Evolutionary conservation across 2,797 vertebrate species (phyloP).

Genomic region (Myripristis murdjan): DNA sequence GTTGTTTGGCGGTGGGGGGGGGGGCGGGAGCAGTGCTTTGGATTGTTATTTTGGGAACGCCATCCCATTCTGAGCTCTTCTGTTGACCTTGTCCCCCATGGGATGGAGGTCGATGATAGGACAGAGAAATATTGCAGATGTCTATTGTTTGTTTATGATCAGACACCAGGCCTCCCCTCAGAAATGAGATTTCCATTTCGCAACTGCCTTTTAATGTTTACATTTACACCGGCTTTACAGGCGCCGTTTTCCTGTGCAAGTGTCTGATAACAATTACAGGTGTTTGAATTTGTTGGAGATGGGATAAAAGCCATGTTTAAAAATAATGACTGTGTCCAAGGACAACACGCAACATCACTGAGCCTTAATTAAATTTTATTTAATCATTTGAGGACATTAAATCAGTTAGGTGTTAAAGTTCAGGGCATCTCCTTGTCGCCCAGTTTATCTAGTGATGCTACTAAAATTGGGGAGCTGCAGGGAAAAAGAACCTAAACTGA

Average conservation of each 20-base stretch:
- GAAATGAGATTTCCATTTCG: conserved; percentile 83
- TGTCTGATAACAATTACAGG: conserved; percentile 84
- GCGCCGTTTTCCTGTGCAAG: conserved; percentile 66
- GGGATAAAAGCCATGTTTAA: conserved; percentile 51
- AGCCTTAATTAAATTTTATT: conserved; percentile 26
- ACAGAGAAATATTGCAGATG: conserved; percentile 78
- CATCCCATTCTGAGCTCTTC: conserved; percentile 74
- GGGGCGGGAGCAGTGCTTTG: conserved; percentile 57
- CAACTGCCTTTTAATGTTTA: conserved; percentile 67
- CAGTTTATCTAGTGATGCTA: not conserved
- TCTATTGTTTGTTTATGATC: conserved; percentile 87
- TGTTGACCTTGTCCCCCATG: conserved; percentile 84
- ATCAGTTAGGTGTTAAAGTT: not conserved
- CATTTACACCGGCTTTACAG: conserved; percentile 74
- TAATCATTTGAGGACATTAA: conserved; percentile 20
- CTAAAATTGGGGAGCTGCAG: no score
- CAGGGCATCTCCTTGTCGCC: not conserved
- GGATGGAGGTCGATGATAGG: conserved; percentile 82
- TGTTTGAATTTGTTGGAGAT: conserved; percentile 69
- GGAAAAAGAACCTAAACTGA: no score
- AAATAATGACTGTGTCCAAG: conserved; percentile 37
- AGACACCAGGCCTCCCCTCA: conserved; percentile 59
- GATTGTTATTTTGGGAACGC: conserved; percentile 90
- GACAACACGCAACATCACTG: not conserved
- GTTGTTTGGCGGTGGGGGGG: conserved; percentile 86